Evolutionary conservation across 2,113 vertebrate genomes (phyloP).

Genomic region (Felis chaus): DNA sequence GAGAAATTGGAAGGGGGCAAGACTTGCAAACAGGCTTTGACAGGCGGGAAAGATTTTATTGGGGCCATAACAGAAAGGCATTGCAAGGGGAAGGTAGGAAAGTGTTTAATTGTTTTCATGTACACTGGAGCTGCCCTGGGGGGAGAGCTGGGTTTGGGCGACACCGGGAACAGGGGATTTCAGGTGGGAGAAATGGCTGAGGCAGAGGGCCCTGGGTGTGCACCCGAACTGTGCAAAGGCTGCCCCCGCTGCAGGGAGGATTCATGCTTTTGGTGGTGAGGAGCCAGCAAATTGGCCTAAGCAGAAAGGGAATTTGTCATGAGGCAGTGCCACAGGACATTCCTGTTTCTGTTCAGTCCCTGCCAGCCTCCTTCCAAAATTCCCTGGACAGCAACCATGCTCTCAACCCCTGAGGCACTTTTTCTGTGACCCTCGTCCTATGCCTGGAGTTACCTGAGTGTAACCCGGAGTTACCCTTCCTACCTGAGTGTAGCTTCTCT

Average conservation of each 20-base stretch:
- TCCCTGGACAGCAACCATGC: not conserved
- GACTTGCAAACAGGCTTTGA: not conserved
- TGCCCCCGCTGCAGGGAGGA: not conserved
- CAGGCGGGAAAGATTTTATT: not conserved
- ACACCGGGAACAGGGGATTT: not conserved
- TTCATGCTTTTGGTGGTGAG: not conserved
- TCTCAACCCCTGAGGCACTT: not conserved
- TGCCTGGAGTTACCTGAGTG: not conserved
- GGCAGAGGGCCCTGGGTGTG: not conserved
- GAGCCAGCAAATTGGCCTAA: not conserved
- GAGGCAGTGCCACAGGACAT: not conserved
- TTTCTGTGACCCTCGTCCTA: not conserved
- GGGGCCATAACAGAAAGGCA: not conserved
- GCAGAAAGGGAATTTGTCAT: not conserved
- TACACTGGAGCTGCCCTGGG: not conserved
- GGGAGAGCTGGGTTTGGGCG: not conserved
- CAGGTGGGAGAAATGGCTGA: not conserved
- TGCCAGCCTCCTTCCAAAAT: not conserved
- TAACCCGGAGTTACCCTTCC: not conserved
- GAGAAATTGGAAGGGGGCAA: not conserved
- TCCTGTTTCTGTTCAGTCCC: not conserved
- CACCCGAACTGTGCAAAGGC: rapidly evolving
- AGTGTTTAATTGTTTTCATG: not conserved
- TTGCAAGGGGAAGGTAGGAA: not conserved
- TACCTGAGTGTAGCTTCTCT: not conserved